phyloP scores from a whole-genome alignment of 2,113 vertebrate species.

The Pelobates fuscus region DNA sequence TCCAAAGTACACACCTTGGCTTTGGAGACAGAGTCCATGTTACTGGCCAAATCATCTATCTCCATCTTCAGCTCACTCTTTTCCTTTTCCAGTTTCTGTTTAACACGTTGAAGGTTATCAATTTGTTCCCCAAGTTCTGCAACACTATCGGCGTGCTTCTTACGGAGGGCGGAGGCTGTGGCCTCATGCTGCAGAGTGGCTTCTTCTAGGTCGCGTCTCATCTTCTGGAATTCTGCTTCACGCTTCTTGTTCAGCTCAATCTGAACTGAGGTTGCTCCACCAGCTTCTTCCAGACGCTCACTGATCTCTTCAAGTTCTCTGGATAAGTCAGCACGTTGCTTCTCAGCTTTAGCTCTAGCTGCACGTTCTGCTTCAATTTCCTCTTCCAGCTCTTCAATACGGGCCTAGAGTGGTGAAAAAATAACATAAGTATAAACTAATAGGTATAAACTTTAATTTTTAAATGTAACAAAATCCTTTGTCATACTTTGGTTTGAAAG shows the following conservation, averaged over 20 bases:
- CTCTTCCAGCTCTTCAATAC: constrained; percentile 81
- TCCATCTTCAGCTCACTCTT: constrained; percentile 68
- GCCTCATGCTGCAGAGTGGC: constrained; percentile 62
- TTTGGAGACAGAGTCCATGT: constrained; percentile 61
- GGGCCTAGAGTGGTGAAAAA: constrained; percentile 62
- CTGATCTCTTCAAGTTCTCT: constrained; percentile 91
- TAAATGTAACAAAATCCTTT: background rate
- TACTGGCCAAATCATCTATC: constrained; percentile 65
- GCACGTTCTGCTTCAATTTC: constrained; percentile 86
- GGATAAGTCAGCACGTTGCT: constrained; percentile 79
- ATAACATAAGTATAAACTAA: background rate
- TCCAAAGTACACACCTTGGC: constrained; percentile 61
- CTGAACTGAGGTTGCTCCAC: constrained; percentile 68
- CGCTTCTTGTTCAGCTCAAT: constrained; percentile 69
- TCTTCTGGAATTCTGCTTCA: constrained; percentile 67
- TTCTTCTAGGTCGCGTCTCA: constrained; percentile 67
- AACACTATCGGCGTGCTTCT: constrained; percentile 62
- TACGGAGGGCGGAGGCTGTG: constrained; percentile 54
- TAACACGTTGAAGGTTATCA: constrained; percentile 67
- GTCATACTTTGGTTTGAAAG: no score
- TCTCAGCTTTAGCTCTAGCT: constrained; percentile 82
- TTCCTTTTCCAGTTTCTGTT: constrained; percentile 70
- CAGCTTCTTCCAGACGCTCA: constrained; percentile 84
- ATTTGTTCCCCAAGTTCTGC: constrained; percentile 66
- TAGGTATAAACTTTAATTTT: background rate